Conservation (phyloP, 1,140 invertebrate species). For the Drosophila leontia region DNA sequence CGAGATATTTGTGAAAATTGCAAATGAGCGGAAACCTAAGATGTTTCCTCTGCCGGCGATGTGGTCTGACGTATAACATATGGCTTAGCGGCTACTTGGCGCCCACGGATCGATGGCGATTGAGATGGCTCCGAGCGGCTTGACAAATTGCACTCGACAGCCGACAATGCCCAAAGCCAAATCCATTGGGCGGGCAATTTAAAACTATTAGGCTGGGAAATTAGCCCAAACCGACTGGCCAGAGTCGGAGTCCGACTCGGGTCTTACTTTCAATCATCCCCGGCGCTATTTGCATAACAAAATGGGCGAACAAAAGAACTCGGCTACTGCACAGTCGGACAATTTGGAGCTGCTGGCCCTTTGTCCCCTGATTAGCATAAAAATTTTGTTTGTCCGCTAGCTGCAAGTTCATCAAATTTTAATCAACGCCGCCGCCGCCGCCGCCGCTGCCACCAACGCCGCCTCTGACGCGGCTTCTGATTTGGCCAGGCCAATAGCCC, state of each 20-base stretch:
- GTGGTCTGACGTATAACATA: slow-evolving; percentile 35
- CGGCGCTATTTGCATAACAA: slow-evolving; percentile 74
- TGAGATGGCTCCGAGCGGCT: slow-evolving; percentile 41
- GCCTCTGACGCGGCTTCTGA: slow-evolving; percentile 3
- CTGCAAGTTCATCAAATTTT: slow-evolving; percentile 80
- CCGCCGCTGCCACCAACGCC: slow-evolving; percentile 29
- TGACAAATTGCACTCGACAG: slow-evolving; percentile 73
- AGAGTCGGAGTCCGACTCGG: slow-evolving; percentile 11
- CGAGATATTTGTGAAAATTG: slow-evolving; percentile 57
- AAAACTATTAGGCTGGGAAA: slow-evolving; percentile 75
- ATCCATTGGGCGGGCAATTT: slow-evolving; percentile 61
- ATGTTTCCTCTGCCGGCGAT: slow-evolving; percentile 32
- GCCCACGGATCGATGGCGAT: slow-evolving; percentile 55
- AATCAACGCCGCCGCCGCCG: slow-evolving; percentile 58
- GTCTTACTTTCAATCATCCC: slow-evolving; percentile 70
- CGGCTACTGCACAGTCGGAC: slow-evolving; percentile 74
- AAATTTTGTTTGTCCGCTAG: slow-evolving; percentile 68
- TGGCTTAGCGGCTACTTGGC: slow-evolving; percentile 38
- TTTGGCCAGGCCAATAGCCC: slow-evolving; percentile 15
- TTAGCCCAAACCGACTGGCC: slow-evolving; percentile 54
- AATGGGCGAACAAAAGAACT: slow-evolving; percentile 78
- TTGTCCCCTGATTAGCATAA: slow-evolving; percentile 66
- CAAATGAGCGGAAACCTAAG: slow-evolving; percentile 57
- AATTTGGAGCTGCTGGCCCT: slow-evolving; percentile 70
- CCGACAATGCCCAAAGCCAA: slow-evolving; percentile 48